phyloP scores from a whole-genome alignment of 2,888 invertebrate species.

The Heterodera filipjevi region DNA sequence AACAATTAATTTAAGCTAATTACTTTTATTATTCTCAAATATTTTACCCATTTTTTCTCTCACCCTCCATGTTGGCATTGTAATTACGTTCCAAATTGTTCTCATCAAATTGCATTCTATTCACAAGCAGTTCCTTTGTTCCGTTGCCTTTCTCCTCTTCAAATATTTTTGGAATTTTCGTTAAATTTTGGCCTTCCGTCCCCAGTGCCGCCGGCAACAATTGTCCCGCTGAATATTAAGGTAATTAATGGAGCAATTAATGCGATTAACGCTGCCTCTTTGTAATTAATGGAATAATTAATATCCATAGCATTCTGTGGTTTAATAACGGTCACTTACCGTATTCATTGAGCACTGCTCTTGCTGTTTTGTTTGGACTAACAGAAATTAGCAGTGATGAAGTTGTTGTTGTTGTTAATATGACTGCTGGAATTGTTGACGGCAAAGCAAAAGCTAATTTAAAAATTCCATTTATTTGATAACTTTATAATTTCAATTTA shows the following conservation, averaged over 20 bases:
- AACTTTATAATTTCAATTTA: no score
- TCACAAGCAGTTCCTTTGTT: neutral
- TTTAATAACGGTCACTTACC: neutral
- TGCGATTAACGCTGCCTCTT: no score
- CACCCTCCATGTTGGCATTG: neutral
- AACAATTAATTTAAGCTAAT: neutral
- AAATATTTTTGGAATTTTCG: neutral
- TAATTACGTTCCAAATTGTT: neutral
- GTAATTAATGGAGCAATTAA: no score
- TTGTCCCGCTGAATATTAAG: no score
- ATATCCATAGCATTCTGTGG: no score
- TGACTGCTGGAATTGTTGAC: neutral
- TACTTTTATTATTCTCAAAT: no score
- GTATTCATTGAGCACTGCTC: neutral
- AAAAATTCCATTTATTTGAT: no score
- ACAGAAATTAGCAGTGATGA: neutral
- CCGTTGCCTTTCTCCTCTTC: neutral
- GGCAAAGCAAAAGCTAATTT: neutral
- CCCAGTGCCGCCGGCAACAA: no score
- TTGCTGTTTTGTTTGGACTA: neutral
- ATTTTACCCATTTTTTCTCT: neutral
- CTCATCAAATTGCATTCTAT: conserved; percentile 1
- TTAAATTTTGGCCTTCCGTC: no score
- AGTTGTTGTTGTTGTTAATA: neutral
- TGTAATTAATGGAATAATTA: no score